Evolutionary conservation across 2,797 vertebrate genomes (phyloP).

Genomic region (Squalus acanthias): DNA sequence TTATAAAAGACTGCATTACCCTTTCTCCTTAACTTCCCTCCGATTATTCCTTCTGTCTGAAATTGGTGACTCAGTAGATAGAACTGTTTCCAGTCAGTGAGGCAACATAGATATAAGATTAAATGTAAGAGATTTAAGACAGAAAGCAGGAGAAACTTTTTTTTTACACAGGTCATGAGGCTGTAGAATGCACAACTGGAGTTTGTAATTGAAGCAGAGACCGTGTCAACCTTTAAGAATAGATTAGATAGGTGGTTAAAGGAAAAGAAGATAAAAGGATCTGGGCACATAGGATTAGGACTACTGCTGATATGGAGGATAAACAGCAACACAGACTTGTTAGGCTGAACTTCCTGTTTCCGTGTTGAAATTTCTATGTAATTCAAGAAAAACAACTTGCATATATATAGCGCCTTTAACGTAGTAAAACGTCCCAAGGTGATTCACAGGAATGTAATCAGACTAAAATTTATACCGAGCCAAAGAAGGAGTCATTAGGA

Average conservation of each 20-base stretch:
- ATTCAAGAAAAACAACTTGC: not conserved
- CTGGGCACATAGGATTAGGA: not conserved
- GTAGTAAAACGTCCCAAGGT: not conserved
- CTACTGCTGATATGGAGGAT: not conserved
- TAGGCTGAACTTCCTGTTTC: not conserved
- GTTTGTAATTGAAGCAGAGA: not conserved
- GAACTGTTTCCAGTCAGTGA: not conserved
- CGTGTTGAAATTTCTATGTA: not conserved
- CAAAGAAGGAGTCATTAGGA: not conserved
- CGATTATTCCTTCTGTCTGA: not conserved
- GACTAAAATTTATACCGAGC: no score
- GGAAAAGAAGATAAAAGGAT: not conserved
- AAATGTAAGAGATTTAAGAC: not conserved
- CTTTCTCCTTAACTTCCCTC: not conserved
- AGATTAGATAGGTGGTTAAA: not conserved
- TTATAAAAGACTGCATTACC: not conserved
- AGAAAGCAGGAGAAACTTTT: not conserved
- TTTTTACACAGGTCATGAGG: not conserved
- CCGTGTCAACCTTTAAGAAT: not conserved
- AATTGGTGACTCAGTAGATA: not conserved
- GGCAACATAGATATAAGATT: not conserved
- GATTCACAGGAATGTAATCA: not conserved
- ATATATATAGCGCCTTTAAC: not conserved
- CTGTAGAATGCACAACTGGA: not conserved
- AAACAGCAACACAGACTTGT: not conserved